A percentile compares a stretch with the other conserved stretches of the same genome.
phyloP scores from a whole-genome alignment of 1,140 invertebrate genomes.

The Zaprionus kolodkinae region DNA sequence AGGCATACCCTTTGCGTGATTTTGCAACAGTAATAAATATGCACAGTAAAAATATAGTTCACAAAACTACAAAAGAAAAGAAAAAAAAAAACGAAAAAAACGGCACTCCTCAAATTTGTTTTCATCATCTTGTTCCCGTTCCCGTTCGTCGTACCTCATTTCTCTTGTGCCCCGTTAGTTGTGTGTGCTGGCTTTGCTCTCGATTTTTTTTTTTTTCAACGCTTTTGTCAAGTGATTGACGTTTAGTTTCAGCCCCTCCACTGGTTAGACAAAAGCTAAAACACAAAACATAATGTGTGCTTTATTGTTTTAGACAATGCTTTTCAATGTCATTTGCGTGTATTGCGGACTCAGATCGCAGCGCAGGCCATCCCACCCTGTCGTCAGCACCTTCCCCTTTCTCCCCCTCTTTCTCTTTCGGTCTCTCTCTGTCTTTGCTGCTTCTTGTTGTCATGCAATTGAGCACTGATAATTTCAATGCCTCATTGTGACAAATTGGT shows the following conservation, averaged over 20 bases:
- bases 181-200: conserved; percentile 31
- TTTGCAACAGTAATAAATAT: conserved; percentile 22
- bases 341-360: neutral
- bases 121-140: conserved; percentile 20
- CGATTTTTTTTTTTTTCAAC: conserved; percentile 46
- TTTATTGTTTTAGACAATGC: conserved; percentile 50
- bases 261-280: conserved; percentile 48
- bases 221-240: conserved; percentile 69
- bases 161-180: conserved; percentile 37
- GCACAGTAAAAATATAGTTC: conserved; percentile 20
- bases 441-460: conserved; percentile 51
- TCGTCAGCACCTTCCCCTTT: conserved; percentile 10
- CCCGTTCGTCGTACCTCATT: conserved; percentile 19
- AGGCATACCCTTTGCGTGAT: neutral
- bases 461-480: conserved; percentile 75
- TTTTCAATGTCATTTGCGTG: conserved; percentile 69
- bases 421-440: neutral
- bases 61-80: conserved; percentile 1
- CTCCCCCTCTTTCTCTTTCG: neutral
- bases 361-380: neutral
- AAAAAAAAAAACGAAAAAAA: conserved; percentile 2
- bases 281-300: conserved; percentile 68
- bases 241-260: conserved; percentile 47
- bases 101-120: conserved; percentile 37
- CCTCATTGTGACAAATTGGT: conserved; percentile 77